Percentiles rank a stretch among this genome's conserved stretches.
Evolutionary conservation across 1,140 invertebrate genomes (phyloP).

Genomic region (Diachasmimorpha longicaudata): DNA sequence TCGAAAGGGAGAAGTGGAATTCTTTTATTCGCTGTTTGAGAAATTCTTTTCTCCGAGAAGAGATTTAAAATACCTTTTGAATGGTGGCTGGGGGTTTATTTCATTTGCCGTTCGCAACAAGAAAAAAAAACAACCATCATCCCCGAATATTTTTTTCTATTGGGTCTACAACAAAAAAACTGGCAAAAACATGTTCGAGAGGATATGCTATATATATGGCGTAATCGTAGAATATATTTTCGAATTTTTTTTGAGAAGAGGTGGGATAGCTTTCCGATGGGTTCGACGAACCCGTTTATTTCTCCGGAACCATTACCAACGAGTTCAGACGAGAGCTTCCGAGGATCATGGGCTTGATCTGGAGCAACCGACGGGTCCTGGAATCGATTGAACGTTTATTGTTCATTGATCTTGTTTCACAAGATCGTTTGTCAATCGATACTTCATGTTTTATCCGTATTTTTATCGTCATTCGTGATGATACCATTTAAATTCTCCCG

Average conservation of each 20-base stretch:
- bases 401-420: not conserved
- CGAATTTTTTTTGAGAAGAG: too few species aligned
- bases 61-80: constrained; percentile 62
- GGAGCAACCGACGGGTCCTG: not conserved
- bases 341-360: not conserved
- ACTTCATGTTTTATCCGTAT: not conserved
- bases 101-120: not conserved
- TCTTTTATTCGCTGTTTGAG: constrained; percentile 59
- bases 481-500: not conserved
- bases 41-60: constrained; percentile 57
- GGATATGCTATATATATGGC: too few species aligned
- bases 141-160: not conserved
- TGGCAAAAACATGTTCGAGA: too few species aligned
- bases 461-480: not conserved
- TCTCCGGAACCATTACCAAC: constrained; percentile 3
- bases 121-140: not conserved
- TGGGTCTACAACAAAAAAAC: too few species aligned
- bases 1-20: constrained; percentile 44
- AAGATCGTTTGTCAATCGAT: not conserved
- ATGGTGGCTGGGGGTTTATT: constrained; percentile 40
- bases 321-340: constrained; percentile 3
- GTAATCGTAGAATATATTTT: too few species aligned
- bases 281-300: constrained; percentile 1
- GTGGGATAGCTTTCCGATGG: not conserved
- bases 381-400: not conserved